Conservation (phyloP, 1,140 invertebrate genomes). For the Dendroctonus valens region DNA sequence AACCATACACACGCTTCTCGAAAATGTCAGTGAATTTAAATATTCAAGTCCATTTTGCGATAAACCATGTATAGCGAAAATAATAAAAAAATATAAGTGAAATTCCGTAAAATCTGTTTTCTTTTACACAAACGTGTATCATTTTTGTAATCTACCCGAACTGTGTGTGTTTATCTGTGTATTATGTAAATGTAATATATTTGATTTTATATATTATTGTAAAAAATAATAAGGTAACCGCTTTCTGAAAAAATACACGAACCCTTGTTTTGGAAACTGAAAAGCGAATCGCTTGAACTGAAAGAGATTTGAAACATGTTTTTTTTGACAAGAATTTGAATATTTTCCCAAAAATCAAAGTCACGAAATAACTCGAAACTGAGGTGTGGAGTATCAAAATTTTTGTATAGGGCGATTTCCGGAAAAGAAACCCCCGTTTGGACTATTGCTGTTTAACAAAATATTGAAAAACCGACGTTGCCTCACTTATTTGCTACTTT, state of each 20-base stretch:
- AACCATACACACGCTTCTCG: not conserved
- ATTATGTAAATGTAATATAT: conserved; percentile 34
- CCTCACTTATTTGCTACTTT: conserved; percentile 17
- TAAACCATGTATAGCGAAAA: not conserved
- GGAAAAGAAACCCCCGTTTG: conserved; percentile 43
- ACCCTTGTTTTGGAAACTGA: conserved; percentile 33
- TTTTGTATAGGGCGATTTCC: conserved; percentile 46
- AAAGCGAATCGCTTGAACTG: conserved; percentile 13
- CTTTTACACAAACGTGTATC: conserved; percentile 31
- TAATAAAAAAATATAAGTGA: conserved; percentile 18
- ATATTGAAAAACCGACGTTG: conserved; percentile 36
- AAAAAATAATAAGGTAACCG: conserved; percentile 40
- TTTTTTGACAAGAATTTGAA: conserved; percentile 33
- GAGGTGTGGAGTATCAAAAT: conserved; percentile 47
- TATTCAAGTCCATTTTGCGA: too few species aligned
- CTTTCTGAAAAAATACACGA: conserved; percentile 36
- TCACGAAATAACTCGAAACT: conserved; percentile 41
- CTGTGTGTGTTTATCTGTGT: conserved; percentile 33
- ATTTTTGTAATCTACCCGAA: conserved; percentile 21
- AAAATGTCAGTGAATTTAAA: too few species aligned
- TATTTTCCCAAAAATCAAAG: conserved; percentile 39
- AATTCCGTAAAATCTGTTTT: conserved; percentile 16
- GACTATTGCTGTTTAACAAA: conserved; percentile 49
- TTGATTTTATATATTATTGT: conserved; percentile 42
- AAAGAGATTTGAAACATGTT: conserved; percentile 16